phyloP scores from a whole-genome alignment of 2,888 invertebrate species.

The Mythimna loreyi region DNA sequence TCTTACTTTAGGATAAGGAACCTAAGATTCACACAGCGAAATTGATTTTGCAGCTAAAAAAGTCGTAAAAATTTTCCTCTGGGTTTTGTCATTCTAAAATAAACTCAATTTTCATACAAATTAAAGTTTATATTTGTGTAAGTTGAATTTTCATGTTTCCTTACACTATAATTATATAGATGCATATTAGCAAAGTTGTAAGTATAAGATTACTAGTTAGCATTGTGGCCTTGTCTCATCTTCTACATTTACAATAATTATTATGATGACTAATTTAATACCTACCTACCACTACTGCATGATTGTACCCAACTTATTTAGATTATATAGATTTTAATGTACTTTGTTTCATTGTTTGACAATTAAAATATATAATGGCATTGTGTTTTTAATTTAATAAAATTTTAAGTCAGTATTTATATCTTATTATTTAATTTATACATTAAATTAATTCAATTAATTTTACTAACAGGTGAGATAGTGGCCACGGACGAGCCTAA shows the following conservation, averaged over 20 bases:
- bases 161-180: not conserved
- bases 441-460: not conserved
- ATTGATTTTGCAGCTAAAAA: not conserved
- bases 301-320: not conserved
- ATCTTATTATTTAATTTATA: not conserved
- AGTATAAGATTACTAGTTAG: slow-evolving; percentile 33
- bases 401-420: not conserved
- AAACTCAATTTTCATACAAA: not conserved
- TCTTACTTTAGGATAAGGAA: slow-evolving; percentile 6
- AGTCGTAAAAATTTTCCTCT: not conserved
- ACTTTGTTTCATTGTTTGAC: not conserved
- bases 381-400: not conserved
- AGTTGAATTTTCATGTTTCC: not conserved
- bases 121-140: slow-evolving; percentile 21
- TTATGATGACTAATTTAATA: slow-evolving; percentile 27
- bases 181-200: slow-evolving; percentile 22
- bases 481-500: too few species aligned
- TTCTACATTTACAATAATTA: slow-evolving; percentile 30
- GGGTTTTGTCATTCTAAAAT: not conserved
- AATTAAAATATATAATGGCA: too few species aligned
- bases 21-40: not conserved
- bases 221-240: slow-evolving; percentile 42
- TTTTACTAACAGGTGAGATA: too few species aligned
- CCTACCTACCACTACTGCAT: not conserved
- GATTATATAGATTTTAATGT: not conserved